Percentiles rank a stretch among this genome's conserved stretches.
Evolutionary conservation across 2,888 invertebrate species (phyloP).

Genomic region (Lepidonotus clava): DNA sequence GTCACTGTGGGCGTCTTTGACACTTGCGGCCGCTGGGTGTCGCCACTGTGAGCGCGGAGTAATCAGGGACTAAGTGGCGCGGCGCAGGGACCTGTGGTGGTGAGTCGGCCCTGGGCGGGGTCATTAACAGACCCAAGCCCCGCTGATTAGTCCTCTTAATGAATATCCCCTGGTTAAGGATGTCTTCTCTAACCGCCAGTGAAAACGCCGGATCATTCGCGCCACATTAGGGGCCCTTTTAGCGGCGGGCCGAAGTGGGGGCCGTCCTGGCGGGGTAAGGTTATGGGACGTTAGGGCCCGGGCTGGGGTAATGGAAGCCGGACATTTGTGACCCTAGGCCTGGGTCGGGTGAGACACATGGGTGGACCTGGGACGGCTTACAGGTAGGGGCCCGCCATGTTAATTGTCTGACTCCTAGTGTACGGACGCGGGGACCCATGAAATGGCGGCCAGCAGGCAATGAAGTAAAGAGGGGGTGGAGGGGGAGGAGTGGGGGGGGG

Average conservation of each 20-base stretch:
- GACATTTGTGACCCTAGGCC: neutral
- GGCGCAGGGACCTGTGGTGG: neutral
- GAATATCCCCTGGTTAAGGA: constrained; percentile 24
- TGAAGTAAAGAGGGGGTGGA: too few species aligned
- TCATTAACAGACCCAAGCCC: constrained; percentile 10
- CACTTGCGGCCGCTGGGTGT: constrained; percentile 3
- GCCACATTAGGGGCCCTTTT: constrained; percentile 3
- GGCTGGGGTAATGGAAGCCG: neutral
- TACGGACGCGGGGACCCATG: neutral
- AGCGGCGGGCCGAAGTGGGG: neutral
- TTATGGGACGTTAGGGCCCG: neutral
- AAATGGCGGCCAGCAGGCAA: too few species aligned
- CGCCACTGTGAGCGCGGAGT: neutral
- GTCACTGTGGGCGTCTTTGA: constrained; percentile 13
- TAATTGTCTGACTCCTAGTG: constrained; percentile 14
- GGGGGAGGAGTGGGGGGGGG: too few species aligned
- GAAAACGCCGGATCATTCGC: constrained; percentile 17
- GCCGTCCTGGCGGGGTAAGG: neutral
- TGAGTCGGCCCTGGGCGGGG: neutral
- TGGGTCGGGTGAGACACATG: neutral
- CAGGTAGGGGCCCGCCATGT: constrained; percentile 1
- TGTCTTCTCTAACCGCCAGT: constrained; percentile 9
- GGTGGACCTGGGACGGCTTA: neutral
- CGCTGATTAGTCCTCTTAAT: constrained; percentile 28
- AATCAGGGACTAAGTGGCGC: neutral